phyloP scores from a whole-genome alignment of 2,113 vertebrate species.

The Capreolus pygargus region DNA sequence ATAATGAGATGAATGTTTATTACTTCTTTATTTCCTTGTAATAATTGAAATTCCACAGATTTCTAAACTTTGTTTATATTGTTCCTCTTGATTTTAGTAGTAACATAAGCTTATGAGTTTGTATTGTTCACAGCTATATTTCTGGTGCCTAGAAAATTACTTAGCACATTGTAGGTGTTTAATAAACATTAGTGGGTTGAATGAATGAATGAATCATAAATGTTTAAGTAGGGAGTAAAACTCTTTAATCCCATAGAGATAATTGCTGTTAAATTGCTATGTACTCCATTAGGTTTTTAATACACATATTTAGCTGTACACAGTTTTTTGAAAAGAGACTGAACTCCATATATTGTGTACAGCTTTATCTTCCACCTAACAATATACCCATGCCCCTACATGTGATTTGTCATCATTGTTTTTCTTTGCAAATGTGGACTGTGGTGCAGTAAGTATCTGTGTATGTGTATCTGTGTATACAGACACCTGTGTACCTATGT shows the following conservation, averaged over 20 bases:
- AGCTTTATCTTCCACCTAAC: neutral
- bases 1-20: slow-evolving; percentile 23
- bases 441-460: neutral
- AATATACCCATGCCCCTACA: neutral
- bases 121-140: neutral
- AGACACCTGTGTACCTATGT: neutral
- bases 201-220: slow-evolving; percentile 10
- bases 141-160: neutral
- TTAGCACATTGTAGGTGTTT: neutral
- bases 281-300: neutral
- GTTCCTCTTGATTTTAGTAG: neutral
- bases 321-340: neutral
- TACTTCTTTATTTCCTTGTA: slow-evolving; percentile 3
- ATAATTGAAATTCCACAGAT: neutral
- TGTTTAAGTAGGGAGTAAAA: neutral
- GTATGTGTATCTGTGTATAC: neutral
- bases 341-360: neutral
- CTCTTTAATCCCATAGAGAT: neutral
- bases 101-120: neutral
- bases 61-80: neutral
- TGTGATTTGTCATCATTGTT: neutral
- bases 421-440: neutral
- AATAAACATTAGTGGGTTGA: neutral
- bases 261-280: neutral
- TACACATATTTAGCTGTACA: neutral